Conservation (phyloP, 2,113 vertebrate species). For the Zosterops pallidus region DNA sequence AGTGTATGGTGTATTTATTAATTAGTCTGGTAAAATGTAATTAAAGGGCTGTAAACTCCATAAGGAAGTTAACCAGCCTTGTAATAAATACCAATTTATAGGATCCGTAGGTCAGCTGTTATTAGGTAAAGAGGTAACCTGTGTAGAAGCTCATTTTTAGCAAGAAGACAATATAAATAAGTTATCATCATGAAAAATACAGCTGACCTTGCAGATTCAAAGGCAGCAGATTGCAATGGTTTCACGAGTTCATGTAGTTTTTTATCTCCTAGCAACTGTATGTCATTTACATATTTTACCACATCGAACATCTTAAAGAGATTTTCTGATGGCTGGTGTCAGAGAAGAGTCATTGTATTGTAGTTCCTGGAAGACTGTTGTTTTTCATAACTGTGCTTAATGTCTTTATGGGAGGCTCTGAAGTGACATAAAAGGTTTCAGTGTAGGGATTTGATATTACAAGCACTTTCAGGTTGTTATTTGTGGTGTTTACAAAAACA, state of each 20-base stretch:
- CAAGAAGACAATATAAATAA: neutral
- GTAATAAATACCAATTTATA: slow-evolving; percentile 34
- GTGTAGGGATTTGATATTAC: neutral
- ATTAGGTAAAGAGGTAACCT: neutral
- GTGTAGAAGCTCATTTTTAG: neutral
- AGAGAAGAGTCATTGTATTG: slow-evolving; percentile 2
- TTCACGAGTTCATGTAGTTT: slow-evolving; percentile 19
- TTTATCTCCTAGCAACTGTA: slow-evolving; percentile 49
- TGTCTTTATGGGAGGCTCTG: slow-evolving; percentile 15
- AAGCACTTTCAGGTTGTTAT: neutral
- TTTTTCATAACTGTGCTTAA: neutral
- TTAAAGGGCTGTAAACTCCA: slow-evolving; percentile 37
- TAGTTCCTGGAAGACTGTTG: slow-evolving; percentile 29
- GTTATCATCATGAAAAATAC: slow-evolving; percentile 28
- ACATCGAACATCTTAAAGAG: neutral
- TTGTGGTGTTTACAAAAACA: neutral
- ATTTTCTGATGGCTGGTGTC: slow-evolving; percentile 31
- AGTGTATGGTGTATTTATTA: neutral
- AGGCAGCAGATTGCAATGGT: slow-evolving; percentile 47
- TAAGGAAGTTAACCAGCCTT: slow-evolving; percentile 29
- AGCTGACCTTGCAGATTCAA: slow-evolving; percentile 42
- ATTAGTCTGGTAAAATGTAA: slow-evolving; percentile 44
- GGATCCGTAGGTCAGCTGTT: neutral
- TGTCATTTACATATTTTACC: slow-evolving; percentile 49
- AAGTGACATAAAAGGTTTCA: neutral